A percentile compares a stretch with the other conserved stretches of the same genome.
These are phyloP conservation scores for Cichladusa arquata DNA, from an alignment of 2,113 vertebrate genomes.

Conservation along the genomic window DNA sequence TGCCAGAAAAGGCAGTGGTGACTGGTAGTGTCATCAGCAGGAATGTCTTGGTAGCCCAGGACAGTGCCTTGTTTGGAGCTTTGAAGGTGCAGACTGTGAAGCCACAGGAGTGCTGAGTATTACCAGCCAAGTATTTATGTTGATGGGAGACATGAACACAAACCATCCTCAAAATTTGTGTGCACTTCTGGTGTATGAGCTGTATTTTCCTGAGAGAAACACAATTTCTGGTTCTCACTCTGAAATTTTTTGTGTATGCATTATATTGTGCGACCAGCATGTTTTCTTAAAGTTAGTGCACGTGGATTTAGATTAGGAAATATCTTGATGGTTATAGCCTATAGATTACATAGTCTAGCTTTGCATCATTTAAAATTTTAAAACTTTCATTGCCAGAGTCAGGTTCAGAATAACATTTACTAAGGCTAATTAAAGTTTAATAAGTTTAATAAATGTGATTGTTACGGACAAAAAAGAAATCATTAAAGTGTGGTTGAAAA, in stretches of 20 bases:
- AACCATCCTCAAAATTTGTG: neutral
- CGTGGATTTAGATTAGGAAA: constrained; percentile 9
- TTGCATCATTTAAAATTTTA: constrained; percentile 76
- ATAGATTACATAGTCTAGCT: constrained; percentile 71
- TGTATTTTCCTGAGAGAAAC: neutral
- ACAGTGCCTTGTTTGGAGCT: neutral
- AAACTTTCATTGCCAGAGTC: constrained; percentile 68
- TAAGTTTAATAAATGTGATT: constrained; percentile 87
- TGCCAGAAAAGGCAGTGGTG: neutral
- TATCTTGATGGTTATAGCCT: constrained; percentile 72
- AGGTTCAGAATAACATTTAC: constrained; percentile 76
- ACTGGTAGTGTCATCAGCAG: neutral
- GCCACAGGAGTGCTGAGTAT: neutral
- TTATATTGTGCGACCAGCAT: neutral
- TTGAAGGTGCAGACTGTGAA: neutral
- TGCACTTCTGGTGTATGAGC: neutral
- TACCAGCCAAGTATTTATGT: neutral
- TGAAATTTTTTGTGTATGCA: neutral
- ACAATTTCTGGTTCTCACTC: neutral
- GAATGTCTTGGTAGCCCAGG: neutral
- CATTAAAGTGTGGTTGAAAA: constrained; percentile 80
- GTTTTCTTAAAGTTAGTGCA: neutral
- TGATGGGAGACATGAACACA: neutral
- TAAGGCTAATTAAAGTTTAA: constrained; percentile 92
- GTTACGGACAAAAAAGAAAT: constrained; percentile 77